Base-by-base conservation (phyloP, 2,113 vertebrate species). In the Morone chrysops region DNA sequence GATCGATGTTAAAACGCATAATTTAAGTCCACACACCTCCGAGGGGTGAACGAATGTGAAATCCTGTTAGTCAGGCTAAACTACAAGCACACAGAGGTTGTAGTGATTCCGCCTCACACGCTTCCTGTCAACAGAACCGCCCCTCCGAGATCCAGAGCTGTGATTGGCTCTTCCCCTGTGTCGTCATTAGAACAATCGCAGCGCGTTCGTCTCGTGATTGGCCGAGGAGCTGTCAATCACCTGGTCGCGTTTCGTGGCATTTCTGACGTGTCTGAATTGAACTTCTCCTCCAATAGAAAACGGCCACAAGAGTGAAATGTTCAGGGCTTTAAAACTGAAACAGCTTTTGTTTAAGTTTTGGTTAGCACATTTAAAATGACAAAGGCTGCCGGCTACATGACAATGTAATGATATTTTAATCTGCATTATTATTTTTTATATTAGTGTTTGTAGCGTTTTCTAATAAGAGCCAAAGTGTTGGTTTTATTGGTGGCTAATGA, bases 71-170 rank as follows among this genome's bases (percentile, higher is more conserved):
- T 59, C 65, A 56, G 68, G 8, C 22, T 70, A 20, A 79, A 78
- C 63, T 66, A 73, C 59, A 56, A 57, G 36, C 40, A 18, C 47
- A 16, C 53, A 57, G 8, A 16, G 50, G 12, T 1, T 50, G 61
- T 66, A 59, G 78, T 68, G 71, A 82, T 45, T 87, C 70, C 40
- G 56, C 71, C 38, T 50, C 40, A 65, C 50, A 84, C 89, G 65
- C 87, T 95, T 95, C 95, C 95, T 94, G 93, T 96, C 94, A 94
- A 95, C 89, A 94, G 93, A 93, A 81, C 82, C 50, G 66, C 75
- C 86, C 88, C 76, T 85, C 80, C 77, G 85, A 60, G 25, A n/a
- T 61, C 8, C 63, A 8, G 38, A 8, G 25, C 3, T 36, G 45
- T 83, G 93, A 95, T 95, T 95, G 93, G 94, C 4, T 54, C 0